Conservation (phyloP, 2,113 vertebrate genomes). For the Trichechus manatus region DNA sequence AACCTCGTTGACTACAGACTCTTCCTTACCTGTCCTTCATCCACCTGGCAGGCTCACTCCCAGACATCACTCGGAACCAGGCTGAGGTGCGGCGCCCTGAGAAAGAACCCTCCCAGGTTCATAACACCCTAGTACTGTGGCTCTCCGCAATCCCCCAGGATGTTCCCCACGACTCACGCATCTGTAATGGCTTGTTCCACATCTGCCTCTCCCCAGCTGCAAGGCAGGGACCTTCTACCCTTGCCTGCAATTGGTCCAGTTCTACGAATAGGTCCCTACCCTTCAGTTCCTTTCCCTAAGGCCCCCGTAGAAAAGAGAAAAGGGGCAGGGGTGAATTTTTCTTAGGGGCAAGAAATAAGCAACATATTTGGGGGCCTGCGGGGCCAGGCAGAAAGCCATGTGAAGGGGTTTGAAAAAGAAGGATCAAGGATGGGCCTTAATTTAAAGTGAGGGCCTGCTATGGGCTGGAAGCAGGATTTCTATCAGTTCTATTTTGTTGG, state of each 20-base stretch:
- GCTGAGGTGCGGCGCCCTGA: not conserved
- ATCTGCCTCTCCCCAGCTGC: not conserved
- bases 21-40: not conserved
- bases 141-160: not conserved
- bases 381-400: not conserved
- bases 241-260: no score
- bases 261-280: not conserved
- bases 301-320: not conserved
- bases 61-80: no score
- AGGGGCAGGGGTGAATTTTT: not conserved
- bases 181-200: not conserved
- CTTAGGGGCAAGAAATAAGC: not conserved
- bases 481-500: fast-evolving
- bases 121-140: no score
- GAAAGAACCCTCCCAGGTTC: no score
- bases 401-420: not conserved
- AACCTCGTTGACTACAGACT: not conserved
- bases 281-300: not conserved
- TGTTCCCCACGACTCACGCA: not conserved
- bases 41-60: not conserved
- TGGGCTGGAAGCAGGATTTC: fast-evolving
- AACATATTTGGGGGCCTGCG: not conserved
- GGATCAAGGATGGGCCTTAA: fast-evolving
- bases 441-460: no score
- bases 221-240: not conserved